Base-by-base conservation (phyloP, 2,888 invertebrate genomes). In the Himalopsyche japonica region DNA sequence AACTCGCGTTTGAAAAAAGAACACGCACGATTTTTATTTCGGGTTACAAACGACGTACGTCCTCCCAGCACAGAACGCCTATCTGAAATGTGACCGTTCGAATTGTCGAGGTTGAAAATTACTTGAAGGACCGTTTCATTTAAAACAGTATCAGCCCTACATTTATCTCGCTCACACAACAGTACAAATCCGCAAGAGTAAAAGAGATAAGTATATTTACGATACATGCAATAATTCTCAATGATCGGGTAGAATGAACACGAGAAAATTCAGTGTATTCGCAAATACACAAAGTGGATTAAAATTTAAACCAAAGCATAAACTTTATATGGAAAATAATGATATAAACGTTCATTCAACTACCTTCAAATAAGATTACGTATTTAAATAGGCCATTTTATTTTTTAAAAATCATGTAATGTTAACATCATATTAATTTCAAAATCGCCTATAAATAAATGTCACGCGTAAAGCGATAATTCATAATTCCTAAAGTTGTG, bases 231-330 rank as follows among this genome's bases (percentile, higher is more conserved):
- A 57, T 3, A n/a, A 64, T 20, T 27, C 8, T 6, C 10, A 30
- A 8, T 70, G 70, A 30, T 6, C 27, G 12, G 70, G 70, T 70
- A 70, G 20, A 27, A 30, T 70, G 27, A 27, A 70, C 70, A 15
- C 30, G 30, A 20, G 30, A 70, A 70, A 70, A 64, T 82, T 82
- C 34, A n/a, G n/a, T 77, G 47, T 43, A 77, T 77, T 37, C 43
- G 77, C 77, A 20, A 20, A 77, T 34, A 77, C 49, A 79, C 49
- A 76, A 79, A 37, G 80, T 64, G 83, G 83, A 83, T 83, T 83
- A 76, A 70, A 79, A 77, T 37, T 77, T 77, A 77, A 77, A 57
- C 57, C 57, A 79, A 48, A 24, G n/a, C 34, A 76, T 34, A 80
- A 81, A 76, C 37, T 80, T 83, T 83, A 77, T 80, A 80, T 8